Base-by-base conservation (phyloP, 2,113 vertebrate genomes). In the Clinocottus analis region DNA sequence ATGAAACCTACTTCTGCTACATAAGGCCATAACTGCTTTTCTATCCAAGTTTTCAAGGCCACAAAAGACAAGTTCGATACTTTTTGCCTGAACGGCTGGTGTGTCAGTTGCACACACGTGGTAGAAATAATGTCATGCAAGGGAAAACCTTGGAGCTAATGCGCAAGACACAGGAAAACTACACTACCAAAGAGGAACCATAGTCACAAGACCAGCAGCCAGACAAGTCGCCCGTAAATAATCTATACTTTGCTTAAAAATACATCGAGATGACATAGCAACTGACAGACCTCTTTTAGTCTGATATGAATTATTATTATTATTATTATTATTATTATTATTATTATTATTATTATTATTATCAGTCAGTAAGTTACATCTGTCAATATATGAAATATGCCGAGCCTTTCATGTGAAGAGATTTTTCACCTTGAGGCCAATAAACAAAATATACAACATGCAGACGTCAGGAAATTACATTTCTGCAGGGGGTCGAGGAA, bases 391-490 rank as follows among this genome's bases (percentile, higher is more conserved):
- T 29, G n/a, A 61, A 29, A 55, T 31, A 56, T 68, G 11, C 29
- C 59, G 19, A 1, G 10, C 10, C 2, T 63, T 66, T 37, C 3
- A 21, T 2, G 23, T 3, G 4, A 29, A 5, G 45, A 29, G 7
- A 72, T 60, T 14, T 67, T 63, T 56, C 8, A 49, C 23, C 37
- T 64, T 35, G 5, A 41, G 33, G 63, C 12, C 31, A 61, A 62
- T 23, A 61, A 16, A 45, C 13, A 59, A 14, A 72, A 65, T 62
- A 51, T 41, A 45, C 16, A 53, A n/a, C 7, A 67, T 65, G 37
- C 65, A 85, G 64, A 83, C 61, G 23, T 71, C 77, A 85, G 82
- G 80, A 90, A 87, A 90, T 84, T 11, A 69, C 33, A 63, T 59
- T 68, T 85, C 63, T 61, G 33, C 62, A 69, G 25, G 14, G 31